Base-by-base conservation (phyloP, 2,888 invertebrate genomes). In the Pediacus dermestoides region DNA sequence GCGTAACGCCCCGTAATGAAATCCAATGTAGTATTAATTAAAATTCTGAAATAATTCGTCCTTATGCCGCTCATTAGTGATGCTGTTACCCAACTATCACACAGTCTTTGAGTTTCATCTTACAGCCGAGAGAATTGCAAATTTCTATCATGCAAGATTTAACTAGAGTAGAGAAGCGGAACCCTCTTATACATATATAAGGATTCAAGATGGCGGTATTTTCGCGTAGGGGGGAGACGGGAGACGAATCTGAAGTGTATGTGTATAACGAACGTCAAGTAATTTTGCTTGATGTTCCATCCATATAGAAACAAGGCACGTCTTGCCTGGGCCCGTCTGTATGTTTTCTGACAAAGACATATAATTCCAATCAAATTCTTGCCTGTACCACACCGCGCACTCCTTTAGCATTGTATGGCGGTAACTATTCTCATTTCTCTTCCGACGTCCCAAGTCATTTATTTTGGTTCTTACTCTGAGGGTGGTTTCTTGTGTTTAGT, bases 61-160 rank as follows among this genome's bases (percentile, higher is more conserved):
- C n/a, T n/a, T 18, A 18, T 23, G 3, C 23, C 23, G 23, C 23
- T 23, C 8, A 10, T 23, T n/a, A 9, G 4, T 4, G 10, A 23
- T 23, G 4, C 9, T 4, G 10, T n/a, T n/a, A 3, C 23, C n/a
- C n/a, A 23, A 23, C 23, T 28, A 28, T n/a, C n/a, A n/a, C n/a
- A 28, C 11, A 28, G 28, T 28, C 28, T 28, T 28, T 28, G 28
- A 28, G 28, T 28, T 28, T 28, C 28, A 28, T 28, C 28, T 28
- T 28, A 54, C 54, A 50, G 48, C 44, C 52, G 48, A 47, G 51
- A 52, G 58, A 57, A 57, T 56, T 55, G 56, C 58, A 58, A 58
- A 58, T 58, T 58, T 57, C 56, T 38, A 57, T 57, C 54, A 52
- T 55, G 55, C 54, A 58, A 58, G 54, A 57, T 57, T 58, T 57